Evolutionary conservation across 2,888 invertebrate genomes (phyloP), one percentile per base, ranked within the genome.

Genomic region (Onthophagus sagittarius): DNA sequence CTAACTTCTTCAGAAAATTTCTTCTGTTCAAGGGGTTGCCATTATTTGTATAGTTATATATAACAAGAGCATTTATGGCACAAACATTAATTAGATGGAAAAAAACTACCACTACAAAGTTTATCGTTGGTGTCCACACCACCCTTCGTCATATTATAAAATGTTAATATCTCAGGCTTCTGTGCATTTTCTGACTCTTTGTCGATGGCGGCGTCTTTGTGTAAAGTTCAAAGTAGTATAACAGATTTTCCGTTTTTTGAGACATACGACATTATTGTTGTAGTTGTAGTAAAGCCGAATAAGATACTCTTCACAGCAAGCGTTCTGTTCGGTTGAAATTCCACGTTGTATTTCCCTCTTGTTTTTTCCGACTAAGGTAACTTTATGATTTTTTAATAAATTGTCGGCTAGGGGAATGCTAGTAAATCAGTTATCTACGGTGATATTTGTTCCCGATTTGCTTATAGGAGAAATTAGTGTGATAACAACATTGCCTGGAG

Each of bases 341-440:
- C 23, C 23, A 23, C 23, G n/a, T 15, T 70, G 71, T 62, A 72
- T 13, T 67, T 71, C 69, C 14, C 15, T 5, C 63, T 74, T 75
- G 69, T 74, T 75, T 71, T 74, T 74, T 71, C 71, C 71, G 5
- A 72, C n/a, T 62, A 73, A n/a, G 9, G 71, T 73, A 14, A 71
- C 5, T 11, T 71, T 73, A 63, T 62, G 31, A 15, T 73, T 15
- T 32, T 63, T 15, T 33, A 31, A n/a, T 63, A 75, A 33, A 70
- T 13, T 71, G 23, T 71, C n/a, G 13, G 39, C 13, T 13, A 75
- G 31, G 5, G 62, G 15, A 14, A 53, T 14, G 14, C 67, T 71
- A 23, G 71, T 70, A 33, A 74, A 74, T 65, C 70, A 74, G 32
- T 75, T 75, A 63, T 74, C 73, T 15, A 72, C 69, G 14, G 73